Evolutionary conservation across 1,140 invertebrate species (phyloP).

Genomic region (Neodiprion virginianus): DNA sequence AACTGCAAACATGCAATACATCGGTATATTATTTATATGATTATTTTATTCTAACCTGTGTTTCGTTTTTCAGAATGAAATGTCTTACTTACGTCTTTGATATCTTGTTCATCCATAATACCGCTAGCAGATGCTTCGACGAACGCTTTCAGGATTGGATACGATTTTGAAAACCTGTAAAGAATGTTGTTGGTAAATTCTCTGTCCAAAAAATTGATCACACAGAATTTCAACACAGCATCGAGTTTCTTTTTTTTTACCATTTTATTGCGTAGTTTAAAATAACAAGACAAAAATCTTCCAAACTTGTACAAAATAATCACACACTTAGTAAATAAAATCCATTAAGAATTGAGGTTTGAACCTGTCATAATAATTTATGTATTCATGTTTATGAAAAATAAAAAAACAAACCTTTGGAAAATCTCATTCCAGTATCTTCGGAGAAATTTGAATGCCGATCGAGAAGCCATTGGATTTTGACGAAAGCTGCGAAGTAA

Average conservation of each 20-base stretch:
- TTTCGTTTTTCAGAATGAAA: background rate
- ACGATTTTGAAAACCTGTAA: conserved; percentile 39
- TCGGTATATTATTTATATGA: background rate
- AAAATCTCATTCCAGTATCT: conserved; percentile 46
- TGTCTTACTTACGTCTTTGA: conserved; percentile 42
- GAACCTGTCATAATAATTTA: conserved; percentile 16
- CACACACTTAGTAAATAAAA: conserved; percentile 21
- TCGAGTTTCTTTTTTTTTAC: conserved; percentile 23
- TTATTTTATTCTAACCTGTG: background rate
- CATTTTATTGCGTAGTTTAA: conserved; percentile 29
- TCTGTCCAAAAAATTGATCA: conserved; percentile 29
- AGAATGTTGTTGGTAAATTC: conserved; percentile 22
- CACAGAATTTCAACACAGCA: conserved; percentile 21
- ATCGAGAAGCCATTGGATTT: conserved; percentile 44
- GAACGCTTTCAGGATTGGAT: conserved; percentile 42
- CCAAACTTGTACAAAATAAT: conserved; percentile 24
- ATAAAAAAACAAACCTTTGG: conserved; percentile 32
- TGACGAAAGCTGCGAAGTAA: conserved; percentile 43
- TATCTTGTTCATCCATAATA: conserved; percentile 46
- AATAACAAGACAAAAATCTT: conserved; percentile 30
- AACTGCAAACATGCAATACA: conserved; percentile 39
- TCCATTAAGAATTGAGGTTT: conserved; percentile 18
- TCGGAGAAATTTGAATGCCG: conserved; percentile 43
- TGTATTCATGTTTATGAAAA: background rate
- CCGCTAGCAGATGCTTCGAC: conserved; percentile 41